phyloP scores from a whole-genome alignment of 1,140 invertebrate genomes.

The Geopemphigus sp. region DNA sequence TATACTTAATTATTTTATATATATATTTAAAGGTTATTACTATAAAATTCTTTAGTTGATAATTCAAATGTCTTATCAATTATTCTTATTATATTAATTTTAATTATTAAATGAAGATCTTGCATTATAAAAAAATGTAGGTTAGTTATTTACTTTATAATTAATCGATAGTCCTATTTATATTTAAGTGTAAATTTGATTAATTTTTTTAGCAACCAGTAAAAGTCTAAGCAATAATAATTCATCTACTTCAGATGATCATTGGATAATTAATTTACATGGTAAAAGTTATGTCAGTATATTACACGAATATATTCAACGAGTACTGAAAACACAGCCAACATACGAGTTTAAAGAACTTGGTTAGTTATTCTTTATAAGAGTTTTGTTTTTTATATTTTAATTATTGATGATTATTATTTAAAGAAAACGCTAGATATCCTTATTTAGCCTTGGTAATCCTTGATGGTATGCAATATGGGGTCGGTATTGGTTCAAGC shows the following conservation, averaged over 20 bases:
- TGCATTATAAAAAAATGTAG: no score
- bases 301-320: conserved; percentile 93
- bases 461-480: conserved; percentile 90
- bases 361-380: conserved; percentile 57
- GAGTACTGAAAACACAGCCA: conserved; percentile 88
- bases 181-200: no score
- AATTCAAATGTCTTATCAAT: no score
- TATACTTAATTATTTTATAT: no score
- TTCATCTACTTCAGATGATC: conserved; percentile 62
- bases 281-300: conserved; percentile 96
- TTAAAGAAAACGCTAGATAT: conserved; percentile 81
- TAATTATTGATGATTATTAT: no score
- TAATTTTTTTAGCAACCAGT: no score
- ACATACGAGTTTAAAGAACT: conserved; percentile 90
- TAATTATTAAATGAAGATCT: no score
- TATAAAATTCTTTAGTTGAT: no score
- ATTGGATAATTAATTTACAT: conserved; percentile 90
- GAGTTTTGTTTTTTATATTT: background rate
- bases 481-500: conserved; percentile 86
- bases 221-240: conserved; percentile 53
- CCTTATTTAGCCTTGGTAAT: conserved; percentile 91
- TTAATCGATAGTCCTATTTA: no score
- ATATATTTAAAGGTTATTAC: no score
- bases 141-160: no score
- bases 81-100: no score